Conservation (phyloP, 2,113 vertebrate species). For the Tiliqua scincoides region DNA sequence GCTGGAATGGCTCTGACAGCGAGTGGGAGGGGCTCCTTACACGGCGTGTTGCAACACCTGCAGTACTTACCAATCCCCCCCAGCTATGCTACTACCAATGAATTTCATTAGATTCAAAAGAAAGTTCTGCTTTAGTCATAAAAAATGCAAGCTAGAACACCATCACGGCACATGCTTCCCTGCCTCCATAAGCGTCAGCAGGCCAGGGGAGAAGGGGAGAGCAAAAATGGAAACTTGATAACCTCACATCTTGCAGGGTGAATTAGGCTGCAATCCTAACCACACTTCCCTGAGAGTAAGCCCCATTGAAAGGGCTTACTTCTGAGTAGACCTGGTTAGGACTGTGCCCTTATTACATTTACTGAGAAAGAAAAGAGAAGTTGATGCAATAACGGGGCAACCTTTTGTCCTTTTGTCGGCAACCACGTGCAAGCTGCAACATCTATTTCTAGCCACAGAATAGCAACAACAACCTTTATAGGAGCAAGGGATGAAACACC, state of each 20-base stretch:
- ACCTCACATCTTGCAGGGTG: neutral
- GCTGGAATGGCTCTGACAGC: too few species aligned
- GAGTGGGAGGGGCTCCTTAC: too few species aligned
- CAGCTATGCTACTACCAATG: too few species aligned
- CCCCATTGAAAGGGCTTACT: too few species aligned
- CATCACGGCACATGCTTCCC: neutral
- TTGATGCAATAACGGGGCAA: too few species aligned
- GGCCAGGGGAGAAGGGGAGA: neutral
- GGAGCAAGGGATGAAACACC: conserved; percentile 46
- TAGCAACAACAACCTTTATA: conserved; percentile 46
- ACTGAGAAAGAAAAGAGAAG: neutral
- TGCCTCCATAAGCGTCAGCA: too few species aligned
- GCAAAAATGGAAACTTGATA: neutral
- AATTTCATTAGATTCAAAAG: neutral
- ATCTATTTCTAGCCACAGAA: neutral
- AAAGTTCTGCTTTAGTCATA: neutral
- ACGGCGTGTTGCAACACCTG: too few species aligned
- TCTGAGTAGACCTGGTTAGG: too few species aligned
- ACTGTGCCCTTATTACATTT: too few species aligned
- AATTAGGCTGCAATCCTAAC: too few species aligned
- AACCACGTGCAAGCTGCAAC: neutral
- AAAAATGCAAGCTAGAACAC: neutral
- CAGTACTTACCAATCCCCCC: too few species aligned
- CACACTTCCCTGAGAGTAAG: too few species aligned
- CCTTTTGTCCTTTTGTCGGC: neutral